Evolutionary conservation across 1,140 invertebrate species (phyloP), one percentile per base, ranked within the genome.

Genomic region (Halesus radiatus): DNA sequence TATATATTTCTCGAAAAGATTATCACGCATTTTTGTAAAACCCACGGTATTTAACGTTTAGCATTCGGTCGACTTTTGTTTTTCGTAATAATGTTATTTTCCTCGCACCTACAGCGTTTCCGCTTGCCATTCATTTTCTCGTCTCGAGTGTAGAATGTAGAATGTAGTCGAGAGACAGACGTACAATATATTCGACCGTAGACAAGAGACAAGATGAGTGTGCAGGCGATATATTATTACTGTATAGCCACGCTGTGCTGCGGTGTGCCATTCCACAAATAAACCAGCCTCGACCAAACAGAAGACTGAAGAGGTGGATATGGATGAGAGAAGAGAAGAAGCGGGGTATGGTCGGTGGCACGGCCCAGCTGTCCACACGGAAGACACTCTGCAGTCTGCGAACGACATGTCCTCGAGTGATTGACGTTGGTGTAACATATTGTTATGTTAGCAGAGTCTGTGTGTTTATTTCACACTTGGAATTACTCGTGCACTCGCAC

Each of bases 401-500:
- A n/a, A 26, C 62, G 62, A 32, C 62, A 32, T 22, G 62, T 66
- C 62, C 62, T 66, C 22, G 37, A 45, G 3, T 66, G 62, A 66
- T 66, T 66, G 62, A 66, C 62, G 62, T 16, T 32, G 15, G 16
- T 32, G 6, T 66, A 13, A 45, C 37, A 45, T 45, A 45, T 45
- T 45, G 29, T 66, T 66, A 66, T 66, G 62, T 32, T 26, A 26
- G 60, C 60, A n/a, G 60, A 64, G 60, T 64, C 23, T 45, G 37
- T 37, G 37, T 37, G 62, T 66, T 29, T 37, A 66, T 66, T 66
- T 66, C 62, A 26, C 62, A 66, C 62, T 66, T 29, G 22, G 62
- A 22, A 29, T 66, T 66, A 66, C 8, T 66, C 62, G 15, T n/a
- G n/a, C n/a, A n/a, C n/a, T n/a, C n/a, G n/a, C n/a, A n/a, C n/a